These are phyloP conservation scores for Phortica variegata DNA, from an alignment of 1,140 invertebrate species.

Conservation along the genomic window DNA sequence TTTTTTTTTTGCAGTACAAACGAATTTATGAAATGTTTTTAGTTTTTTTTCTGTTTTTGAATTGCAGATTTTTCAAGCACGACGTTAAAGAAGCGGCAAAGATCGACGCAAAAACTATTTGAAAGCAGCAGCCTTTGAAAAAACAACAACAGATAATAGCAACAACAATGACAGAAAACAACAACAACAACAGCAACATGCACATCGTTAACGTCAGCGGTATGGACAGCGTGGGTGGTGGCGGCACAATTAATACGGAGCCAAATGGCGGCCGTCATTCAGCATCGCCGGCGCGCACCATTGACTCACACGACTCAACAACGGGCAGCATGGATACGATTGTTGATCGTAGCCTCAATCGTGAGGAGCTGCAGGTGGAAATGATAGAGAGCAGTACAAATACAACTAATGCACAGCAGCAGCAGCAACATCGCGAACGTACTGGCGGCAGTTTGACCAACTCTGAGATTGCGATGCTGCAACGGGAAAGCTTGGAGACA, in stretches of 20 bases:
- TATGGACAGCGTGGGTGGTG: not conserved
- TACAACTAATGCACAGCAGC: constrained; percentile 27
- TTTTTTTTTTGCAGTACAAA: no score
- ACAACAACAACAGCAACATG: no score
- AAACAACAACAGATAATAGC: no score
- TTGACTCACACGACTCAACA: constrained; percentile 51
- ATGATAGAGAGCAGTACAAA: constrained; percentile 47
- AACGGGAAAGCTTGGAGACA: constrained; percentile 11
- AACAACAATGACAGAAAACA: no score
- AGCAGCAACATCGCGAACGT: constrained; percentile 1
- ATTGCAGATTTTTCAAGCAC: no score
- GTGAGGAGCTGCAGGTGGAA: constrained; percentile 34
- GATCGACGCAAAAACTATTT: no score
- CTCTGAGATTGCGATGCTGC: constrained; percentile 43
- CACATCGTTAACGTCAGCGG: constrained; percentile 7
- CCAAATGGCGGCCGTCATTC: constrained; percentile 39
- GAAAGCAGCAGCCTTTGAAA: no score
- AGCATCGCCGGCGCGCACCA: constrained; percentile 49
- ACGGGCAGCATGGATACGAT: constrained; percentile 52
- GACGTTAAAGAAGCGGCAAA: no score
- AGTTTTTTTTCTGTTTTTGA: no score
- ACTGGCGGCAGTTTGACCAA: constrained; percentile 37
- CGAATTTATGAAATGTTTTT: no score
- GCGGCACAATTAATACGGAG: constrained; percentile 8
- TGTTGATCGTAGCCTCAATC: constrained; percentile 44